phyloP scores from a whole-genome alignment of 1,140 invertebrate genomes.

The Tribolium castaneum region DNA sequence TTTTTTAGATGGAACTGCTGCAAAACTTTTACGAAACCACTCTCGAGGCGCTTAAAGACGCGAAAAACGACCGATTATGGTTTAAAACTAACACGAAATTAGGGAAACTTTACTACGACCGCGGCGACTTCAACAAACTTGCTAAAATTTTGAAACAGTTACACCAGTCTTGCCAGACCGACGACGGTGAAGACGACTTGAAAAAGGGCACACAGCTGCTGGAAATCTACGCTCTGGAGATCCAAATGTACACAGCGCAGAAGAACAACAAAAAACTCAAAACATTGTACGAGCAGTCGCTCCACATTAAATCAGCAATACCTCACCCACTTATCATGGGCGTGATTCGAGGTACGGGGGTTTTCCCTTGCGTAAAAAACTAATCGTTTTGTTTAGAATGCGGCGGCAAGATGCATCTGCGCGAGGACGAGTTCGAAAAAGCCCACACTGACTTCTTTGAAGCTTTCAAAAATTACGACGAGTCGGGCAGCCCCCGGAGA shows the following conservation, averaged over 20 bases:
- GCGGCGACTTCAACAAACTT: slow-evolving; percentile 94
- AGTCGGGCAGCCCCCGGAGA: slow-evolving; percentile 96
- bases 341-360: slow-evolving; percentile 88
- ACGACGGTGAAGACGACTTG: slow-evolving; percentile 99
- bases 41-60: slow-evolving; percentile 96
- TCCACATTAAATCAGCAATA: slow-evolving; percentile 99
- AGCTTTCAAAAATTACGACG: slow-evolving; percentile 99
- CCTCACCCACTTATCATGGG: slow-evolving; percentile 99
- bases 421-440: slow-evolving; percentile 98
- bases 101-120: slow-evolving; percentile 98
- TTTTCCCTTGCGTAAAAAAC: background rate
- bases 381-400: slow-evolving; percentile 75
- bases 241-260: slow-evolving; percentile 99
- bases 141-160: slow-evolving; percentile 98
- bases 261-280: slow-evolving; percentile 99
- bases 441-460: slow-evolving; percentile 99
- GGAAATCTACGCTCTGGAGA: slow-evolving; percentile 99
- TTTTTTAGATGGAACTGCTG: slow-evolving; percentile 92
- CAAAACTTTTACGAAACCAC: slow-evolving; percentile 99
- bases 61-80: slow-evolving; percentile 99
- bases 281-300: slow-evolving; percentile 96
- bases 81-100: slow-evolving; percentile 99
- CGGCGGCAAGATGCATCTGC: slow-evolving; percentile 99
- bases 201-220: slow-evolving; percentile 98
- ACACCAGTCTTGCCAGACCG: slow-evolving; percentile 97